phyloP scores from a whole-genome alignment of 2,113 vertebrate species.

The Aepyceros melampus region DNA sequence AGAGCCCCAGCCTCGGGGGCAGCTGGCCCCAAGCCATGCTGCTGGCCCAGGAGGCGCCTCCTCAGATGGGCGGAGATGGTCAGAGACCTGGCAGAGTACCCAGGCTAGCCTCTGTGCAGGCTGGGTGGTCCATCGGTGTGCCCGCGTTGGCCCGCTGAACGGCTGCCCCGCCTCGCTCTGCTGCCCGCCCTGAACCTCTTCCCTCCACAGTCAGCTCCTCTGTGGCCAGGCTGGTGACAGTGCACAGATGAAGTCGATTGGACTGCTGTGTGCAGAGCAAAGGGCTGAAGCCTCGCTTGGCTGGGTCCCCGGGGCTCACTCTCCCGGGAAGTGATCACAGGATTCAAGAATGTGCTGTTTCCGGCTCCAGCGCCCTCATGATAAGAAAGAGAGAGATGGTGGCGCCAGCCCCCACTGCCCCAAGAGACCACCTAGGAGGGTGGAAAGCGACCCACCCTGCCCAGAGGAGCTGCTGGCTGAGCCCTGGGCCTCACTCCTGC shows the following conservation, averaged over 20 bases:
- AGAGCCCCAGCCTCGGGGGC: background rate
- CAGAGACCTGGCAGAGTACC: background rate
- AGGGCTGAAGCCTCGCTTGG: constrained; percentile 17
- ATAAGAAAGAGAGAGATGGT: background rate
- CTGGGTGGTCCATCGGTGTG: fast-evolving
- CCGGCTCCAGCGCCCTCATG: background rate
- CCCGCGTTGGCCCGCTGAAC: background rate
- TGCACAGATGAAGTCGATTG: background rate
- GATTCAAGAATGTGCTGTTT: constrained; percentile 14
- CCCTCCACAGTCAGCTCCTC: background rate
- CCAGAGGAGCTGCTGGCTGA: background rate
- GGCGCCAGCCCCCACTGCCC: background rate
- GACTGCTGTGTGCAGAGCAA: background rate
- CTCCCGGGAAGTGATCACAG: constrained; percentile 24
- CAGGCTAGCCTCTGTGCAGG: background rate
- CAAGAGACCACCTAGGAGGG: background rate
- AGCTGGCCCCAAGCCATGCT: too few relatives aligned
- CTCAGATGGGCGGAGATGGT: background rate
- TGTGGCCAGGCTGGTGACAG: fast-evolving
- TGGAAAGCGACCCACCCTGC: background rate
- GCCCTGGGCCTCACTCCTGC: background rate
- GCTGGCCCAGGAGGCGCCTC: background rate
- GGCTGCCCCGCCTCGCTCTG: fast-evolving
- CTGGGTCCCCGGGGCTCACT: background rate
- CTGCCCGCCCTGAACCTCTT: background rate